Base-by-base conservation (phyloP, 1,140 invertebrate species). In the Pentalonia nigronervosa region DNA sequence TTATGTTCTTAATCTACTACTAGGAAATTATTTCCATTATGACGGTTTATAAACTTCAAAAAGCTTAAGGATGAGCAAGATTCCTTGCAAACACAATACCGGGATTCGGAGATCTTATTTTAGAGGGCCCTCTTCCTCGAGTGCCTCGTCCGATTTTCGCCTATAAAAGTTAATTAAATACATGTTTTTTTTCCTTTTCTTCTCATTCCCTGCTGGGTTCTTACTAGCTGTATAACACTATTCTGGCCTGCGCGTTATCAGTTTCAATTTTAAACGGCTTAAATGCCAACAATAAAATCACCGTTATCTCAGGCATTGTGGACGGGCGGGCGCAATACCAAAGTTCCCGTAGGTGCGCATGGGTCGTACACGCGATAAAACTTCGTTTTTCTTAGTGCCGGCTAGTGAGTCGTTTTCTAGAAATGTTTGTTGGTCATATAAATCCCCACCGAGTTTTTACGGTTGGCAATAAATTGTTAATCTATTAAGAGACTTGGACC, bases 251-350 rank as follows among this genome's bases (percentile, higher is more conserved):
- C 7, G 47, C 47, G n/a, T 41, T 93, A 93, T 93, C 81, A 93
- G 91, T 84, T 93, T 56, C 48, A 93, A 93, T 93, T 93, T 93
- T 86, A 93, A 93, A 93, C 47, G 81, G 91, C 81, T 93, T 86
- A 86, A 84, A 56, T 23, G 23, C n/a, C 36, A 86, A 93, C 81
- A 93, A 93, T 93, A 86, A 84, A 86, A 93, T 34, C 21, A 50
- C 36, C 81, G 48, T 93, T 93, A 93, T 93, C 91, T 93, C 11
- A 36, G 21, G n/a, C 60, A 76, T 34, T 17, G n/a, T n/a, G 47
- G 25, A 50, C n/a, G 7, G 47, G 48, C 23, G 45, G 21, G 48
- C 23, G 36, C 25, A 84, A 84, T 41, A 92, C 1, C 17, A 23
- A 83, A 86, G 48, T 50, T 20, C n/a, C 25, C 48, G n/a, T 76